A percentile compares a stretch with the other conserved stretches of the same genome.
Evolutionary conservation across 2,797 vertebrate species (phyloP).

Genomic region (Champsocephalus gunnari): DNA sequence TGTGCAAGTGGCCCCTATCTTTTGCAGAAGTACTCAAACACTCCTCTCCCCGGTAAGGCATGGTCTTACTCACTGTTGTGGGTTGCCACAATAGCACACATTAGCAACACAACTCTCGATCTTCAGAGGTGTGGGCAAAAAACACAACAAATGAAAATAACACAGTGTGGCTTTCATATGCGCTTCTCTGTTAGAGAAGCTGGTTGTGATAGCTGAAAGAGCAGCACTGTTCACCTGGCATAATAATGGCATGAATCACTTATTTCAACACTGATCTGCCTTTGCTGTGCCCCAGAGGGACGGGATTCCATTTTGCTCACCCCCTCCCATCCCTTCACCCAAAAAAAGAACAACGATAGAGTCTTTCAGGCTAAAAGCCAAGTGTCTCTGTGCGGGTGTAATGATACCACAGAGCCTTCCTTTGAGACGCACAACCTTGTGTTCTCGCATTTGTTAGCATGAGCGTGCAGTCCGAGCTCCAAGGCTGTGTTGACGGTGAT

Average conservation of each 20-base stretch:
- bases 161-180: conserved; percentile 9
- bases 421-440: conserved; percentile 61
- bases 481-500: conserved; percentile 37
- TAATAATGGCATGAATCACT: conserved; percentile 84
- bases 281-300: conserved; percentile 72
- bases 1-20: background rate
- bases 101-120: background rate
- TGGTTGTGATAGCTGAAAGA: conserved; percentile 65
- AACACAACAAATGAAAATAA: conserved; percentile 8
- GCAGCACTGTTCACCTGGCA: conserved; percentile 78
- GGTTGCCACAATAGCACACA: conserved; percentile 6
- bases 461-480: conserved; percentile 50
- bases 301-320: conserved; percentile 73
- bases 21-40: background rate
- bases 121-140: background rate
- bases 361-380: conserved; percentile 67
- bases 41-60: background rate
- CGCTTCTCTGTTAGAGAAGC: conserved; percentile 24
- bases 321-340: conserved; percentile 30
- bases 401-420: conserved; percentile 67
- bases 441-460: conserved; percentile 58
- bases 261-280: conserved; percentile 80
- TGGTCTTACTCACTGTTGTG: background rate
- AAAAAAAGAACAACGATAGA: conserved; percentile 24
- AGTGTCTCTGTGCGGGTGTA: conserved; percentile 62